Evolutionary conservation across 2,113 vertebrate genomes (phyloP).

Genomic region (Tympanuchus pallidicinctus): DNA sequence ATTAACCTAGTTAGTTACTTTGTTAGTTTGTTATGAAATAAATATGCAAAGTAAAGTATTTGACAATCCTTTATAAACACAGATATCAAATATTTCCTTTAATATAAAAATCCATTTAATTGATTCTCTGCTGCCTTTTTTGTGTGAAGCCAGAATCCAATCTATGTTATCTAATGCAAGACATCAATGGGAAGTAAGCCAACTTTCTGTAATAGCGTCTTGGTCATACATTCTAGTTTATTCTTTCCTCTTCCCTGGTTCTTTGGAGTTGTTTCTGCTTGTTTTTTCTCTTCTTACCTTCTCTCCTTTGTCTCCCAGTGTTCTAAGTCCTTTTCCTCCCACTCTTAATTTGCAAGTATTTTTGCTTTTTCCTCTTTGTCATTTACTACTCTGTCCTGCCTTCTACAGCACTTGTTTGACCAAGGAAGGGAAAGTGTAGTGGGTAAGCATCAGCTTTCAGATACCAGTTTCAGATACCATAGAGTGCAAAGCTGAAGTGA

Average conservation of each 20-base stretch:
- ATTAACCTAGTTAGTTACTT: too few relatives aligned
- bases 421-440: neutral
- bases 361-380: neutral
- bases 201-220: neutral
- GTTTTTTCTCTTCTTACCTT: rapidly evolving
- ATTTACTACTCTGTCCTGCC: neutral
- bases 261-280: neutral
- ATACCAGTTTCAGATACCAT: neutral
- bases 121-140: too few relatives aligned
- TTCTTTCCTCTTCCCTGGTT: neutral
- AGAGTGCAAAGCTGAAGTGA: neutral
- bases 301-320: neutral
- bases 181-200: neutral
- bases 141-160: too few relatives aligned
- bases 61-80: too few relatives aligned
- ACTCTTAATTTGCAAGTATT: neutral
- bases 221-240: neutral
- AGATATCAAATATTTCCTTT: too few relatives aligned
- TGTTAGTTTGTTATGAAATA: too few relatives aligned
- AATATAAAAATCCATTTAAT: too few relatives aligned
- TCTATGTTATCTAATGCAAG: neutral
- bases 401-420: neutral
- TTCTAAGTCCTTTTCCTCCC: neutral
- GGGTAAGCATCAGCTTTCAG: neutral
- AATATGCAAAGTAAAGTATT: too few relatives aligned